Evolutionary conservation across 2,888 invertebrate genomes (phyloP), one percentile per base, ranked within the genome.

Genomic region (Deroplatys truncata): DNA sequence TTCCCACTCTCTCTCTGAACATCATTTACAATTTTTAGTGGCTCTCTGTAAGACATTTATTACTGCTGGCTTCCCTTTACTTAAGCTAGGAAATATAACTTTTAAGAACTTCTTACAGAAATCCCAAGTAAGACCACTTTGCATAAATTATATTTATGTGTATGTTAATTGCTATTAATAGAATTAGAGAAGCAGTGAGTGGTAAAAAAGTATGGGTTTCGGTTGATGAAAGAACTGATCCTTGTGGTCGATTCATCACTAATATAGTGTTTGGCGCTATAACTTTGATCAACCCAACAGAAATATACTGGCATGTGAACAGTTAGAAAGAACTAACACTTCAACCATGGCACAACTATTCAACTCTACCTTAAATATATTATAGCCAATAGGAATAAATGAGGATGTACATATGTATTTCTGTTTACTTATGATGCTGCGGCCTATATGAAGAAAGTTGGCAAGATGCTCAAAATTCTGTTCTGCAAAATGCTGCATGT

Each of bases 161-260:
- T 86, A 49, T 86, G 35, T 86, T 82, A 86, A n/a, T 49, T 86
- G 29, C 10, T 4, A 72, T 86, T 86, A 86, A 35, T 8, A 86
- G 35, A 31, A 28, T 86, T 86, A 86, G 86, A 15, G 56, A 86
- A 86, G 28, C n/a, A 56, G 86, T 72, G 56, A 86, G 13, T 56
- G 86, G 72, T 4, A 86, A 86, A 86, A 86, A 56, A 86, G n/a
- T n/a, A 86, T 56, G 56, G 86, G 16, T 86, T n/a, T 86, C 82
- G 28, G 56, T 56, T 86, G 56, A 86, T 56, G 56, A 28, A 56
- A 86, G 86, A 49, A 86, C 86, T n/a, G 86, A 86, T 86, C 25
- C 86, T 28, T 86, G 86, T 56, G 86, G 56, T n/a, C 8, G 56
- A 20, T 86, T 86, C 72, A 56, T 86, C 49, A n/a, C 86, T 28